phyloP scores from a whole-genome alignment of 2,797 vertebrate genomes.

The Silurus lanzhouensis region DNA sequence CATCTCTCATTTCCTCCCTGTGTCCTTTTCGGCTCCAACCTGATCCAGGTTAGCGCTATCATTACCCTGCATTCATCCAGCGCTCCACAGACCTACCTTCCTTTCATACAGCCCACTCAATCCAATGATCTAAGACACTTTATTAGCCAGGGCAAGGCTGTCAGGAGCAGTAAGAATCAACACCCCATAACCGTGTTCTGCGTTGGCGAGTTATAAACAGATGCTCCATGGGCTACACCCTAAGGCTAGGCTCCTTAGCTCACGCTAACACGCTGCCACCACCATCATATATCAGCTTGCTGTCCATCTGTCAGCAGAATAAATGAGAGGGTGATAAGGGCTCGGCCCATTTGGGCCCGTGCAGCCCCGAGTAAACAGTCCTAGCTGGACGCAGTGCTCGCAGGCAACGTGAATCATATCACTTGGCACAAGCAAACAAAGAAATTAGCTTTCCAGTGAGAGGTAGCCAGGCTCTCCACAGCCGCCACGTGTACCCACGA shows the following conservation, averaged over 20 bases:
- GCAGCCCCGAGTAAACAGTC: constrained; percentile 44
- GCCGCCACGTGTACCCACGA: constrained; percentile 30
- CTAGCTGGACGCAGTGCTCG: constrained; percentile 45
- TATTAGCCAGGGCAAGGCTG: constrained; percentile 47
- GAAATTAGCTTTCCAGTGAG: constrained; percentile 58
- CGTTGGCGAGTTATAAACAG: constrained; percentile 34
- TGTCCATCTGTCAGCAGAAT: constrained; percentile 34
- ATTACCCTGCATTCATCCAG: constrained; percentile 40
- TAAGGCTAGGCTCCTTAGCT: constrained; percentile 29
- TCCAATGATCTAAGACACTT: constrained; percentile 28
- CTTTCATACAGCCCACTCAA: constrained; percentile 38
- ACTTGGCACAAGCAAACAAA: constrained; percentile 53
- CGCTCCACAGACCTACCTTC: not conserved
- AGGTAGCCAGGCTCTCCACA: constrained; percentile 42
- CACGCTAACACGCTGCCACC: constrained; percentile 37
- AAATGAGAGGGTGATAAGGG: constrained; percentile 41
- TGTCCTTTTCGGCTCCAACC: constrained; percentile 42
- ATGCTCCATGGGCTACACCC: constrained; percentile 42
- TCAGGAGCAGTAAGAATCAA: constrained; percentile 53
- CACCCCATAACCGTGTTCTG: constrained; percentile 34
- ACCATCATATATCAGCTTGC: constrained; percentile 40
- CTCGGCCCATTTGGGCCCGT: constrained; percentile 31
- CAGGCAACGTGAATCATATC: constrained; percentile 53
- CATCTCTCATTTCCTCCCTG: constrained; percentile 54
- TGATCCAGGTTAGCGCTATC: constrained; percentile 46